Conservation (phyloP, 37 sponge, comb jelly and placozoan genomes). For the Ephydatia muelleri region DNA sequence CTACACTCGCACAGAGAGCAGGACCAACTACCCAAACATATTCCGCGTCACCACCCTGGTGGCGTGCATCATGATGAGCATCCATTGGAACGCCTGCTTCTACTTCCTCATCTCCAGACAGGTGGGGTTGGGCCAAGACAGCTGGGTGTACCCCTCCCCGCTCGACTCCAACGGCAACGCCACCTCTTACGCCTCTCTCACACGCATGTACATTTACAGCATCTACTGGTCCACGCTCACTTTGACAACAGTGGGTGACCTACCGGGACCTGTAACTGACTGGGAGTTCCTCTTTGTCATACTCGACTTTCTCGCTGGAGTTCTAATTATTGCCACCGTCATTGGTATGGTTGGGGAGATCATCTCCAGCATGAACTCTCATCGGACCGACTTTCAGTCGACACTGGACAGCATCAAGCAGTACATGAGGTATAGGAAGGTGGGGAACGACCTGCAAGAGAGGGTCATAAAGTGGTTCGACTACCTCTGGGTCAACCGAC, state of each 20-base stretch:
- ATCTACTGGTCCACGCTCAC: constrained; percentile 95
- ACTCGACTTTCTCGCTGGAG: constrained; percentile 85
- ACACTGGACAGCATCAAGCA: constrained; percentile 89
- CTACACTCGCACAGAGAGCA: constrained; percentile 74
- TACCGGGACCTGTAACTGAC: constrained; percentile 80
- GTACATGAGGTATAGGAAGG: constrained; percentile 90
- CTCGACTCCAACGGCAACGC: constrained; percentile 28
- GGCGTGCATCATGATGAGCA: constrained; percentile 76
- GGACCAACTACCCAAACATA: constrained; percentile 85
- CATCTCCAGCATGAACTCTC: constrained; percentile 89
- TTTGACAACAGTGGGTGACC: constrained; percentile 94
- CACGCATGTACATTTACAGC: constrained; percentile 80
- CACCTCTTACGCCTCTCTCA: constrained; percentile 41
- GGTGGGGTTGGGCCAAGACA: constrained; percentile 83
- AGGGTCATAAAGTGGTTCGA: constrained; percentile 95
- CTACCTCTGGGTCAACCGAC: constrained; percentile 90
- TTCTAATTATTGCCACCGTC: constrained; percentile 94
- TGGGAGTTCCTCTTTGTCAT: constrained; percentile 86
- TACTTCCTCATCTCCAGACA: constrained; percentile 87
- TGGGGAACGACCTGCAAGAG: constrained; percentile 76
- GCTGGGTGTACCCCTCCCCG: constrained; percentile 77
- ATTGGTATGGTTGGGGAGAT: constrained; percentile 93
- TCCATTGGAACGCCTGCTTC: constrained; percentile 94
- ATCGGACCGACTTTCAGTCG: constrained; percentile 78
- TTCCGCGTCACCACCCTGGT: constrained; percentile 75